Evolutionary conservation across 2,113 vertebrate species (phyloP), one percentile per base, ranked within the genome.

Genomic region (Pleuronectes platessa): DNA sequence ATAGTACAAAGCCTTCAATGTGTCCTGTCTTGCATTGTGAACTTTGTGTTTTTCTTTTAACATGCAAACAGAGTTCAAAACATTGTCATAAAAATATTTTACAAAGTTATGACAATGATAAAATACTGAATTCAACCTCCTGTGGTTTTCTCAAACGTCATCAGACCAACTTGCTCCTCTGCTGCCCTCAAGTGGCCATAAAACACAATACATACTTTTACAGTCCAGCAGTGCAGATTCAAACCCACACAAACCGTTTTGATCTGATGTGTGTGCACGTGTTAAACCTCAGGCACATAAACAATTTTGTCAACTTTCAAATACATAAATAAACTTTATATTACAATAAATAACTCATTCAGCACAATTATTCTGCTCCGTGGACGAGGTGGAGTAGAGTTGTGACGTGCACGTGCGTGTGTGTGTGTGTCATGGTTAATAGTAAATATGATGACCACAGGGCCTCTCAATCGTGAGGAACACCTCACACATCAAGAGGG

Each of bases 341-440:
- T 86, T 78, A 89, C 77, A 90, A 90, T 90, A 89, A 91, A 90
- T 92, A 89, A 87, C 72, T 40, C 84, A 59, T 61, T 80, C 37
- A 83, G 64, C 71, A 85, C 76, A 76, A 26, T 10, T 56, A 37
- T 24, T 60, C 82, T 75, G 73, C 74, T 77, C 58, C 79, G 70
- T 76, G 37, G 81, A 81, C 73, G 61, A 60, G 69, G 53, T 59
- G 13, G 56, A 70, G 67, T 70, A 82, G 75, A 71, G 65, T 65
- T 78, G 60, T 74, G 54, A 55, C 42, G 55, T 77, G 49, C 61
- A 55, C 61, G 75, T 79, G 53, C 58, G 72, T 78, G 53, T 79
- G n/a, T n/a, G n/a, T n/a, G 71, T 79, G 24, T 27, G 12, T 59
- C 61, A 83, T 56, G 54, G 51, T 78, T 75, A 40, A 81, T 24